Conservation (phyloP, 2,113 vertebrate species). For the Echinops telfairi region DNA sequence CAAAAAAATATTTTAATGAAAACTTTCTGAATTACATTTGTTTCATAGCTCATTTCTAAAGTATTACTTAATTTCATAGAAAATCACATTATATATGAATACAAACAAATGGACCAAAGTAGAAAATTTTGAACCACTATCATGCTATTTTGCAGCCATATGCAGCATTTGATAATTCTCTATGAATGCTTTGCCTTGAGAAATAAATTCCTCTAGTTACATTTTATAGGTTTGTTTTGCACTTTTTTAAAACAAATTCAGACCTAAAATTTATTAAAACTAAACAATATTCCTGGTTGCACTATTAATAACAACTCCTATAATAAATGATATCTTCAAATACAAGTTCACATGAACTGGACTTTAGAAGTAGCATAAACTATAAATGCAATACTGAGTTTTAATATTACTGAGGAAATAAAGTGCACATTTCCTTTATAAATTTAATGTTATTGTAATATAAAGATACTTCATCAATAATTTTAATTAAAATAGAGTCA, state of each 20-base stretch:
- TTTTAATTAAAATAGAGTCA: constrained; percentile 66
- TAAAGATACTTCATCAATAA: constrained; percentile 56
- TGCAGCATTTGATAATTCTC: constrained; percentile 34
- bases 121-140: constrained; percentile 37
- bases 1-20: constrained; percentile 53
- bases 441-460: neutral
- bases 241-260: neutral
- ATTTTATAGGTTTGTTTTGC: constrained; percentile 32
- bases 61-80: constrained; percentile 43
- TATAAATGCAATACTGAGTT: constrained; percentile 48
- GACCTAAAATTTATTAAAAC: constrained; percentile 50
- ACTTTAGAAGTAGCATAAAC: constrained; percentile 63
- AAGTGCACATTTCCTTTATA: constrained; percentile 26
- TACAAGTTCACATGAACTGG: constrained; percentile 55
- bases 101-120: neutral
- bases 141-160: constrained; percentile 57
- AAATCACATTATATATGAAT: constrained; percentile 58
- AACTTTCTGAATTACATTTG: constrained; percentile 16
- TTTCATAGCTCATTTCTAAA: constrained; percentile 61
- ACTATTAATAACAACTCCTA: constrained; percentile 58
- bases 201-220: constrained; percentile 54
- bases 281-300: neutral
- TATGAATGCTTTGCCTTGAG: constrained; percentile 56
- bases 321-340: constrained; percentile 44
- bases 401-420: constrained; percentile 42